These are phyloP conservation scores for Sminthurides aquaticus DNA, from an alignment of 2,888 invertebrate genomes.

Conservation along the genomic window DNA sequence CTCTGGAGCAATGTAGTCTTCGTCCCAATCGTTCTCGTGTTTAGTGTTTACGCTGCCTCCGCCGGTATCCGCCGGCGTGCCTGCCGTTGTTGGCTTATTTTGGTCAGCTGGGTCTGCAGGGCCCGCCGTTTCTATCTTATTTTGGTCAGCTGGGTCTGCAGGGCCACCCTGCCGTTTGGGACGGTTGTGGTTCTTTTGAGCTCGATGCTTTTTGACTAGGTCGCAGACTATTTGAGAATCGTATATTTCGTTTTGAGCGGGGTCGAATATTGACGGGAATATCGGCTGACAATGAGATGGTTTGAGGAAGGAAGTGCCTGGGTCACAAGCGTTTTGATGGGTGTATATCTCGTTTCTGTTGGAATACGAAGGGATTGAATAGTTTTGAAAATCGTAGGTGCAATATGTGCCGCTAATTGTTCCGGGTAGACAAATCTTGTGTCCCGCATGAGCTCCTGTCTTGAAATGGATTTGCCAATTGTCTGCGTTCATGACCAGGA, in stretches of 20 bases:
- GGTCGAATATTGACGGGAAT: neutral
- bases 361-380: too few species aligned
- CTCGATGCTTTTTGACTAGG: neutral
- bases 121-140: neutral
- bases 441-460: neutral
- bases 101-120: neutral
- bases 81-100: neutral
- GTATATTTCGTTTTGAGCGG: neutral
- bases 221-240: neutral
- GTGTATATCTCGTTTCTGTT: neutral
- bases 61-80: neutral
- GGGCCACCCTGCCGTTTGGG: neutral
- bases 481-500: neutral
- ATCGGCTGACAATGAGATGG: neutral
- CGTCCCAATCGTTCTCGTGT: constrained; percentile 4
- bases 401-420: neutral
- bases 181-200: neutral
- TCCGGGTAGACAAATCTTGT: neutral
- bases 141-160: neutral
- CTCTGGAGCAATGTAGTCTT: constrained; percentile 1
- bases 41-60: neutral
- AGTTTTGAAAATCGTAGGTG: neutral
- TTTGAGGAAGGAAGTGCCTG: neutral
- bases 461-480: neutral
- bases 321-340: neutral